Base-by-base conservation (phyloP, 2,113 vertebrate genomes). In the Colossoma macropomum region DNA sequence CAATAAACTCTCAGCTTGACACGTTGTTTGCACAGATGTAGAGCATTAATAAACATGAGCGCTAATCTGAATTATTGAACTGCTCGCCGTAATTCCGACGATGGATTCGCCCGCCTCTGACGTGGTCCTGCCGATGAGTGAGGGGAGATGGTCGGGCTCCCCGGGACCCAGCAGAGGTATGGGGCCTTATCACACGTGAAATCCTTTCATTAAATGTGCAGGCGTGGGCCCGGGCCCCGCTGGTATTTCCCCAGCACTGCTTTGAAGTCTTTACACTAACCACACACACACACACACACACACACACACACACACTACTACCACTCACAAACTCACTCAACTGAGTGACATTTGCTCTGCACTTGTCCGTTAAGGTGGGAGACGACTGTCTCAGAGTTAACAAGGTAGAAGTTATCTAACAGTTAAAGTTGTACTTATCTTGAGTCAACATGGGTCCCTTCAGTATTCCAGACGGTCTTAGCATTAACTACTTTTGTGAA, bases 61-160 rank as follows among this genome's bases (percentile, higher is more conserved):
- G 91, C 96, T 98, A 98, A 98, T 99, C 97, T 98, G 97, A 99
- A 99, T 98, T 99, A 99, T 98, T 98, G 97, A 98, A 98, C 96
- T 95, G 96, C 95, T 96, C 92, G 93, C 96, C 96, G 95, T 97
- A 97, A 97, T 97, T 98, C 96, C 93, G 94, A 96, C 96, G 96
- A 96, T 96, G 95, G 96, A 97, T 97, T 97, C 78, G 17, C 69
- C 71, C 48, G 59, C 52, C 25, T 81, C 48, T 34, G 77, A 84
- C 30, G 80, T 82, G 80, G 81, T 75, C 78, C 68, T 63, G 45
- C 52, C 83, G 85, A 83, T 48, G n/a, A 87, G 59, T 32, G 32
- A 48, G 15, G 83, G 80, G 72, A 74, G 89, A 92, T n/a, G 89
- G 89, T 82, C 81, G 75, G 85, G 74, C 79, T 96, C 93, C 95